phyloP scores from a whole-genome alignment of 2,888 invertebrate species.

The Leptinotarsa rubiginosa region DNA sequence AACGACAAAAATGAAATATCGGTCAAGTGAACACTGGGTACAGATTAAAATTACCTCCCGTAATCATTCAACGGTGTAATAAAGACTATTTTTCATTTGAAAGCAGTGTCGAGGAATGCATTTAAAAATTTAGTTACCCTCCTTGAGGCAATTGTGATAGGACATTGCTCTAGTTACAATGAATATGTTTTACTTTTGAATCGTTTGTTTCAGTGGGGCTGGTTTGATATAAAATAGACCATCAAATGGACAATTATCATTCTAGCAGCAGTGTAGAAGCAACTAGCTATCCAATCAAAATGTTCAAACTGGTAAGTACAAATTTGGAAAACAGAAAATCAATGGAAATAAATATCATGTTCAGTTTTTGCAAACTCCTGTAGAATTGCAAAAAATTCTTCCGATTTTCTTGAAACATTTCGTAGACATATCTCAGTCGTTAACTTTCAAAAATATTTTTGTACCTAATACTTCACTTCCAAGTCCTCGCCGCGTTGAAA shows the following conservation, averaged over 20 bases:
- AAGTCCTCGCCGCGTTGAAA: too few relatives aligned
- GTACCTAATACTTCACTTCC: too few relatives aligned
- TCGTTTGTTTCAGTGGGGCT: not conserved
- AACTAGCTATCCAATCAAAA: conserved; percentile 13
- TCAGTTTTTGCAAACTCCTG: too few relatives aligned
- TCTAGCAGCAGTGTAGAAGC: not conserved
- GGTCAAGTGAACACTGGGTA: conserved; percentile 24
- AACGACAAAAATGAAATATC: not conserved
- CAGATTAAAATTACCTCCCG: conserved; percentile 15
- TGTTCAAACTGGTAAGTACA: conserved; percentile 37
- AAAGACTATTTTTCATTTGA: not conserved
- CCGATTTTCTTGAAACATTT: too few relatives aligned
- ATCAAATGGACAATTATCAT: not conserved
- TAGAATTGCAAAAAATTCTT: too few relatives aligned
- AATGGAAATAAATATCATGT: too few relatives aligned
- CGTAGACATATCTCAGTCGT: too few relatives aligned
- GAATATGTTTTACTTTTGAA: not conserved
- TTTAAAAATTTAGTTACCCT: conserved; percentile 8
- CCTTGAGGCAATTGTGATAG: conserved; percentile 12
- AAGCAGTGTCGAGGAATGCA: not conserved
- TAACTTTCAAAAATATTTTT: too few relatives aligned
- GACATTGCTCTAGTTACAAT: conserved; percentile 7
- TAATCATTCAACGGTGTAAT: conserved; percentile 7
- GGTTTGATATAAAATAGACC: not conserved
- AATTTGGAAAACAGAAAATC: conserved; percentile 1